These are phyloP conservation scores for Zoroaster sp. DNA, from an alignment of 53 echinoderm and acorn worm genomes.

Conservation along the genomic window DNA sequence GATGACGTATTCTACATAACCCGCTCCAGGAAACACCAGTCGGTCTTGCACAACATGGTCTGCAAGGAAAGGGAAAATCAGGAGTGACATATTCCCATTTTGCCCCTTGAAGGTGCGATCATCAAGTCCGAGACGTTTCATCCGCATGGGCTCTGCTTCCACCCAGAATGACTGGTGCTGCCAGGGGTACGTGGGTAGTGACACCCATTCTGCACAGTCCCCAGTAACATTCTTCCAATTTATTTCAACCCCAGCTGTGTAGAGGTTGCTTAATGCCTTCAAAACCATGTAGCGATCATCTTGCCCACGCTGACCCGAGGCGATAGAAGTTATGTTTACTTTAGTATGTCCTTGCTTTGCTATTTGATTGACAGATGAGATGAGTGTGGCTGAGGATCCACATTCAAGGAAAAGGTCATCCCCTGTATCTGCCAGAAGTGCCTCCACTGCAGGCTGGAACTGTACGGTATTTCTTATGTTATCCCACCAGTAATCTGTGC, in stretches of 20 bases:
- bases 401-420: conserved; percentile 82
- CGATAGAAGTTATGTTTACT: conserved; percentile 56
- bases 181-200: conserved; percentile 90
- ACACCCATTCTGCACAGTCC: conserved; percentile 65
- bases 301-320: conserved; percentile 73
- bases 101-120: conserved; percentile 79
- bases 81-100: conserved; percentile 72
- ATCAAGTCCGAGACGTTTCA: conserved; percentile 76
- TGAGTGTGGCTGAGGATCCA: conserved; percentile 79
- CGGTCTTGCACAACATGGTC: conserved; percentile 69
- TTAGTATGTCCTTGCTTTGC: conserved; percentile 12
- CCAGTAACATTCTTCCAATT: conserved; percentile 82
- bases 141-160: conserved; percentile 72
- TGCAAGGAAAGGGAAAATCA: conserved; percentile 76
- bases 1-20: conserved; percentile 72
- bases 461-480: conserved; percentile 82
- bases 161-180: conserved; percentile 75
- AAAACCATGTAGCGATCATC: conserved; percentile 74
- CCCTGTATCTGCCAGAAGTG: conserved; percentile 63
- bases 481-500: conserved; percentile 88
- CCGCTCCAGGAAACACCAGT: conserved; percentile 77
- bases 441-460: conserved; percentile 83
- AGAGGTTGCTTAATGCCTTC: conserved; percentile 64
- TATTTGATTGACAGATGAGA: conserved; percentile 84
- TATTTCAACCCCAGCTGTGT: conserved; percentile 64